Evolutionary conservation across 2,797 vertebrate genomes (phyloP).

Genomic region (Scolopax rusticola): DNA sequence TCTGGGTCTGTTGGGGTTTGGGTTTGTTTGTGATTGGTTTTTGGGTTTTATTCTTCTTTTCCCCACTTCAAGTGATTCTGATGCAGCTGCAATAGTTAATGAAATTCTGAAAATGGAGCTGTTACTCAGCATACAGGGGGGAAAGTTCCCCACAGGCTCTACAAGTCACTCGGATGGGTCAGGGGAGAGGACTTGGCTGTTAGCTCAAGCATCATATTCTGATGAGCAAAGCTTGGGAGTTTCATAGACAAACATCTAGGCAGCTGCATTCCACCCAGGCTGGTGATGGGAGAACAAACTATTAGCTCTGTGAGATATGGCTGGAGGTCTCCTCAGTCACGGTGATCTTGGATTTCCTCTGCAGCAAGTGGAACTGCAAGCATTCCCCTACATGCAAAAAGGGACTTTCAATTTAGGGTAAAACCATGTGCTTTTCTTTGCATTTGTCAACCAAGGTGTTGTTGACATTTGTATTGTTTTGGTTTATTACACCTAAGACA

Average conservation of each 20-base stretch:
- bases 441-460: constrained; percentile 52
- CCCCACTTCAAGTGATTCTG: background rate
- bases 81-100: constrained; percentile 46
- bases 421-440: constrained; percentile 25
- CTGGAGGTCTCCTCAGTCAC: background rate
- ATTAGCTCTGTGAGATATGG: background rate
- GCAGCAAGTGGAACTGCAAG: background rate
- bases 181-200: background rate
- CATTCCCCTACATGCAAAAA: background rate
- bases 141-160: background rate
- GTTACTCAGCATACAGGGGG: background rate
- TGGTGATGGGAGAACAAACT: background rate
- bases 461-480: constrained; percentile 57
- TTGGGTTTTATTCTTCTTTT: background rate
- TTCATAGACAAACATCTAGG: constrained; percentile 47
- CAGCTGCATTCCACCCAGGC: constrained; percentile 59
- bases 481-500: constrained; percentile 51
- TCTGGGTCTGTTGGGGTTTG: background rate
- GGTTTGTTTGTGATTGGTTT: background rate
- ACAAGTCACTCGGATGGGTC: background rate
- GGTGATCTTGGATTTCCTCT: background rate
- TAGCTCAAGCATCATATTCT: background rate
- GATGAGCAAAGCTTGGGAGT: background rate
- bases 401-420: background rate
- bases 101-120: constrained; percentile 17